These are phyloP conservation scores for Ichneumoninae sp. DNA, from an alignment of 2,888 invertebrate species.

Conservation along the genomic window DNA sequence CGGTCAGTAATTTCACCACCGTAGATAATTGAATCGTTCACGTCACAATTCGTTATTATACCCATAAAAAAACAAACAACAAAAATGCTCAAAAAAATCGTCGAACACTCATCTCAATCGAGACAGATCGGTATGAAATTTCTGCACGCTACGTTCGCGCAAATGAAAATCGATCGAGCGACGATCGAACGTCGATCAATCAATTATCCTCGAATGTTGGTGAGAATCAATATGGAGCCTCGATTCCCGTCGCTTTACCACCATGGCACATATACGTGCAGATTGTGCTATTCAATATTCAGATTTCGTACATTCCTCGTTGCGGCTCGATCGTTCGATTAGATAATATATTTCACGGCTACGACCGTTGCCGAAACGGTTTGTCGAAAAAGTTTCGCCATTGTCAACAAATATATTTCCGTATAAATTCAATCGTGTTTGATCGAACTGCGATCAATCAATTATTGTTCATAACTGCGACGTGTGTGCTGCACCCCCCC, in stretches of 20 bases:
- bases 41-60: too few relatives aligned
- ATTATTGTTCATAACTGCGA: conserved; percentile 23
- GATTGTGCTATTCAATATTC: conserved; percentile 7
- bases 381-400: neutral
- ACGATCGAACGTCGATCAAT: neutral
- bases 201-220: conserved; percentile 1
- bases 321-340: neutral
- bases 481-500: too few relatives aligned
- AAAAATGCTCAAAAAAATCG: neutral
- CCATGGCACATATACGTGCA: neutral
- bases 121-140: neutral
- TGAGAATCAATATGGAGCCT: neutral
- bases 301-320: neutral
- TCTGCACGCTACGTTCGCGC: neutral
- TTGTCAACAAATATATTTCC: conserved; percentile 5
- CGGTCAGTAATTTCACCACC: too few relatives aligned
- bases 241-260: neutral
- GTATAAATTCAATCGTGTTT: conserved; percentile 30
- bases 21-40: too few relatives aligned
- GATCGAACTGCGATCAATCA: conserved; percentile 31
- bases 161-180: neutral
- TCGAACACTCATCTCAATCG: neutral
- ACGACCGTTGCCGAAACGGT: neutral
- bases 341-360: conserved; percentile 2
- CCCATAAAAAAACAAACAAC: too few relatives aligned